Evolutionary conservation across 2,113 vertebrate genomes (phyloP).

Genomic region (Prunella himalayana): DNA sequence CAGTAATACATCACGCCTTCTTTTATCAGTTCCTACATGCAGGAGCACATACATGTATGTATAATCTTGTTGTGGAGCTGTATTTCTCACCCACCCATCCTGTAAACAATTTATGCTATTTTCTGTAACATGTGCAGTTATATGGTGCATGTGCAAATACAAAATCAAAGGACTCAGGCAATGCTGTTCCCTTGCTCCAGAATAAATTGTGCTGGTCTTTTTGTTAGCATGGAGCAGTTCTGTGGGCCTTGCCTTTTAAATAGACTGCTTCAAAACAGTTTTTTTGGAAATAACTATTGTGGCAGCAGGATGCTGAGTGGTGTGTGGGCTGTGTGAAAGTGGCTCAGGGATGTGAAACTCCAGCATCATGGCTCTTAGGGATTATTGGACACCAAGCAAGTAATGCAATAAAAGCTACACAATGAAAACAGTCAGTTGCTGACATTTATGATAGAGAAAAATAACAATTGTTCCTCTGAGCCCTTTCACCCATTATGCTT

Average conservation of each 20-base stretch:
- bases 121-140: neutral
- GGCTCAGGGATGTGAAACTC: slow-evolving; percentile 13
- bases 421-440: neutral
- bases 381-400: neutral
- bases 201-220: neutral
- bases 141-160: neutral
- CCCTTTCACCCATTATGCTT: neutral
- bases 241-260: neutral
- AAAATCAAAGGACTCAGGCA: neutral
- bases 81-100: neutral
- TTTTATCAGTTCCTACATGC: neutral
- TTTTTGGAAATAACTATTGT: slow-evolving; percentile 13
- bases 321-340: slow-evolving; percentile 36
- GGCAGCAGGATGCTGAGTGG: slow-evolving; percentile 27
- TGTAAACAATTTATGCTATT: neutral
- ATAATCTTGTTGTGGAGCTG: neutral
- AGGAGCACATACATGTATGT: neutral
- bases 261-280: neutral
- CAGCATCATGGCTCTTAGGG: neutral
- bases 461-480: neutral
- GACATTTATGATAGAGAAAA: neutral
- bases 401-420: neutral
- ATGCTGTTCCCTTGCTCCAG: neutral
- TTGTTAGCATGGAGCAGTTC: neutral
- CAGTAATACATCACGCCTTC: neutral